Conservation (phyloP, 2,888 invertebrate species). For the Polydrusus tereticollis region DNA sequence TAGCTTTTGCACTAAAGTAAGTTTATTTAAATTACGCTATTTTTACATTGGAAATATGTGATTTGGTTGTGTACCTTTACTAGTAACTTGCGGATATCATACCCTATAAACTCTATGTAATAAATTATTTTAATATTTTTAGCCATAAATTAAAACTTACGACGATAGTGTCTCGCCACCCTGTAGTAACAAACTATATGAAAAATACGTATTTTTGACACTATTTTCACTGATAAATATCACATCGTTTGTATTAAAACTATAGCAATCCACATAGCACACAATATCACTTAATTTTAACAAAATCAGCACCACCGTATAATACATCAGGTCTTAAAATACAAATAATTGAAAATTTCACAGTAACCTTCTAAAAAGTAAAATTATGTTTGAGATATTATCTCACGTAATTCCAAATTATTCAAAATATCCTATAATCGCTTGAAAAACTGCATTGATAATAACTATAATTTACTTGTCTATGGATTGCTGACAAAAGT, state of each 20-base stretch:
- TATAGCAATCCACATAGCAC: slow-evolving; percentile 16
- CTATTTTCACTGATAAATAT: slow-evolving; percentile 28
- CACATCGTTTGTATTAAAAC: slow-evolving; percentile 38
- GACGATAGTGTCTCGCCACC: slow-evolving; percentile 14
- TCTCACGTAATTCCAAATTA: no score
- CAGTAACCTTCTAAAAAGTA: no score
- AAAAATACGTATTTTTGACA: slow-evolving; percentile 40
- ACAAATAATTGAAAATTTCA: no score
- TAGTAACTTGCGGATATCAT: not conserved
- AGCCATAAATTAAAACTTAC: slow-evolving; percentile 25
- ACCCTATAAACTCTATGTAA: not conserved
- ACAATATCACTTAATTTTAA: not conserved
- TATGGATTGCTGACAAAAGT: not conserved
- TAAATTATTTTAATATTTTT: not conserved
- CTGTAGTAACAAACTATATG: slow-evolving; percentile 45
- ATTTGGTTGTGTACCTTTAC: no score
- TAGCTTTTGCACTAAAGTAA: no score
- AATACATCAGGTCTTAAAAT: no score
- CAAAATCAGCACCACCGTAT: not conserved
- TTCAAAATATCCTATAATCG: no score
- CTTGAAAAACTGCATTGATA: not conserved
- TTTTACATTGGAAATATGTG: no score
- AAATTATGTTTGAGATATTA: no score
- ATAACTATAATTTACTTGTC: not conserved
- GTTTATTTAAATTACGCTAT: no score